Percentiles rank a stretch among this genome's conserved stretches.
These are phyloP conservation scores for Ellobius talpinus DNA, from an alignment of 2,113 vertebrate species.

Conservation along the genomic window DNA sequence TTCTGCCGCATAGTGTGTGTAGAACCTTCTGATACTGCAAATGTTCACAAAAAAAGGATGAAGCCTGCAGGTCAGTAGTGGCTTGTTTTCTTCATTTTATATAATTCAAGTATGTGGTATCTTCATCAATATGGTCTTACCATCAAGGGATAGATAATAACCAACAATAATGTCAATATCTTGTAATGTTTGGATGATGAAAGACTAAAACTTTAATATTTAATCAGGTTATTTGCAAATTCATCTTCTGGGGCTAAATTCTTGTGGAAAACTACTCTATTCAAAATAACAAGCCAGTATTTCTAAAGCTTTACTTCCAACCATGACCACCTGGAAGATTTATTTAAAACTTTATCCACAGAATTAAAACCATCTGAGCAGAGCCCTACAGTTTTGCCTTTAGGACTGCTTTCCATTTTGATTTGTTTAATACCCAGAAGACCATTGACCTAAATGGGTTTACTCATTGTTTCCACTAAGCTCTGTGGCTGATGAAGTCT, in stretches of 20 bases:
- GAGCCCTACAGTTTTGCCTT: background rate
- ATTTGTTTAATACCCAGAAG: background rate
- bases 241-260: background rate
- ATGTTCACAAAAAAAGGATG: background rate
- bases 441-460: background rate
- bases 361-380: conserved; percentile 2
- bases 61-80: background rate
- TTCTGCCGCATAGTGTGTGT: background rate
- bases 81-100: background rate
- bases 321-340: background rate
- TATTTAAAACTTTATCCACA: background rate
- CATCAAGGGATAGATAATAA: background rate
- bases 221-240: conserved; percentile 16
- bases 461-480: conserved; percentile 8
- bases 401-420: background rate
- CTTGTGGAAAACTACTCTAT: background rate
- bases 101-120: background rate
- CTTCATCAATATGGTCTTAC: background rate
- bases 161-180: background rate
- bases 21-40: background rate
- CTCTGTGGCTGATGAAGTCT: background rate
- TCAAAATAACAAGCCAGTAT: background rate
- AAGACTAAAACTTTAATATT: background rate
- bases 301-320: background rate
- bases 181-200: background rate